Percentiles rank a stretch among this genome's conserved stretches.
These are phyloP conservation scores for Neoscelio sp. DNA, from an alignment of 2,888 invertebrate genomes.

Conservation along the genomic window DNA sequence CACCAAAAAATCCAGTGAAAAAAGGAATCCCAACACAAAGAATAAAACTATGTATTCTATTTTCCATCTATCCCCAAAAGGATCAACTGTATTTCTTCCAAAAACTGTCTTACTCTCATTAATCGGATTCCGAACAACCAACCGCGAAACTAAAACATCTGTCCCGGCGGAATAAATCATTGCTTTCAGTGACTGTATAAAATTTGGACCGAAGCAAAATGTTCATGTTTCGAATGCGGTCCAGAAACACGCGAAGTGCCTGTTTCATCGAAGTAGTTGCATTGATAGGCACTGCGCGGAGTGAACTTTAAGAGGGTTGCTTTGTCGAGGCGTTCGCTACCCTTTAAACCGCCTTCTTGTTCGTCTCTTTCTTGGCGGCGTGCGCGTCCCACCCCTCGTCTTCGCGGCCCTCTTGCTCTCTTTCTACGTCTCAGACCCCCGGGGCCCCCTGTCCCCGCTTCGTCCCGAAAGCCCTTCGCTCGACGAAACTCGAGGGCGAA, in stretches of 20 bases:
- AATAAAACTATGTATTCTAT: too few relatives aligned
- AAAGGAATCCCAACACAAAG: too few relatives aligned
- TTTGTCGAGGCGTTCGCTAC: constrained; percentile 79
- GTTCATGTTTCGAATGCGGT: constrained; percentile 62
- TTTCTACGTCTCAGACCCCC: constrained; percentile 64
- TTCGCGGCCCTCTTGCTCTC: constrained; percentile 69
- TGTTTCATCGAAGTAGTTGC: constrained; percentile 65
- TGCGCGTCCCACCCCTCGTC: constrained; percentile 56
- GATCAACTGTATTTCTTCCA: too few relatives aligned
- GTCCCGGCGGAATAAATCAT: too few relatives aligned
- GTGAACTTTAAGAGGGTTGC: constrained; percentile 80
- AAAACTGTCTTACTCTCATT: too few relatives aligned
- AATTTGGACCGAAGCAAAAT: too few relatives aligned
- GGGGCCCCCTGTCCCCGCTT: constrained; percentile 43
- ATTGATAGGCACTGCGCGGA: constrained; percentile 79
- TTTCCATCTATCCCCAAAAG: too few relatives aligned
- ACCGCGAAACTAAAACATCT: too few relatives aligned
- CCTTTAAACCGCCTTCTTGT: constrained; percentile 78
- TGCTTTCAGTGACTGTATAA: too few relatives aligned
- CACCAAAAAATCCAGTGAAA: too few relatives aligned
- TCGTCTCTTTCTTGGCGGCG: constrained; percentile 58
- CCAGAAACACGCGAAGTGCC: constrained; percentile 58
- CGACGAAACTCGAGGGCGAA: constrained; percentile 79
- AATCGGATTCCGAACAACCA: too few relatives aligned
- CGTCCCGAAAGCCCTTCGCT: constrained; percentile 70